Base-by-base conservation (phyloP, 2,113 vertebrate genomes). In the Aegotheles bennettii region DNA sequence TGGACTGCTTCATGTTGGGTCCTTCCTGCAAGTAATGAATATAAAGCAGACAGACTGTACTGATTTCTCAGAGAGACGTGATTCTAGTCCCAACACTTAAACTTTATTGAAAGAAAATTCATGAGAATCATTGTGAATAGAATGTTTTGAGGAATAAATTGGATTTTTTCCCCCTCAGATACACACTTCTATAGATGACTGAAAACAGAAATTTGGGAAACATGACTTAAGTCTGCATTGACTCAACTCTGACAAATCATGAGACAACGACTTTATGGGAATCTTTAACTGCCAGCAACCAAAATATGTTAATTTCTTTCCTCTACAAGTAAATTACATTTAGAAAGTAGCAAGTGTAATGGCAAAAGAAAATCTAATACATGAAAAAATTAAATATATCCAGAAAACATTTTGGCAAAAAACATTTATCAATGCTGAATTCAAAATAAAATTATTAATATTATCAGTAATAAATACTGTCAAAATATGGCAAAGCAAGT, bases 1-100 rank as follows among this genome's bases (percentile, higher is more conserved):
- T 94, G 48, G 80, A 94, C 56, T 73, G 77, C 43, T 82, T 89
- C 48, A 31, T 64, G 89, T 87, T 56, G 31, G 29, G 65, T 84
- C 53, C 35, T 84, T 94, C 90, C 83, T 92, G 84, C 84, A 94
- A 94, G 87, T 89, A 87, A 87, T 84, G 81, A 97, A 95, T 95
- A 94, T 71, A 70, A 95, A 95, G 42, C 13, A 94, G 89, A 75
- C 64, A 71, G 91, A 82, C 81, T 90, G 31, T 71, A 90, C 36
- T 89, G 63, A 76, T 92, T 92, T 90, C 54, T 88, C 38, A 61
- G 35, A 77, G 35, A 96, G 48, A 87, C 0, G 0, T 71, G 84
- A 82, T 82, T 93, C 87, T 82, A 94, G 94, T 84, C 89, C 53
- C 84, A 94, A 87, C 51, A 91, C 47, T 96, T 48, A 71, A 94